These are phyloP conservation scores for Leucoma salicis DNA, from an alignment of 2,888 invertebrate species.

Conservation along the genomic window DNA sequence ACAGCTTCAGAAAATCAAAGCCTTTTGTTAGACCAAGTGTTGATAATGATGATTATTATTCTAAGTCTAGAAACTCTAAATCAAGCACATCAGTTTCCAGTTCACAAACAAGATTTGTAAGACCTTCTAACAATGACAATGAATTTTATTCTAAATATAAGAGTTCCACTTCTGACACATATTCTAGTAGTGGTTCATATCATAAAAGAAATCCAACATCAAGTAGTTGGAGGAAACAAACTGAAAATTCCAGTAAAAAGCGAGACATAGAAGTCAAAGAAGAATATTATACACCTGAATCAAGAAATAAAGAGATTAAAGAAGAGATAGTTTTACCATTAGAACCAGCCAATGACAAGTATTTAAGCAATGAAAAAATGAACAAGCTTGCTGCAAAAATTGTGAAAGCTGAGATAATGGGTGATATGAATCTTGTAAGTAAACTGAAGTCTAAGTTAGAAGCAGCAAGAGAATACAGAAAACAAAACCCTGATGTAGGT, in stretches of 20 bases:
- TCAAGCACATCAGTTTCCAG: background rate
- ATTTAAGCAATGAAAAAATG: conserved; percentile 90
- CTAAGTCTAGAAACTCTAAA: conserved; percentile 26
- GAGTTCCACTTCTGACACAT: background rate
- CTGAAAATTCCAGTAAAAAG: conserved; percentile 10
- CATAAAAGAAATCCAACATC: conserved; percentile 23
- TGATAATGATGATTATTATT: conserved; percentile 50
- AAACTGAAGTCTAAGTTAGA: conserved; percentile 90
- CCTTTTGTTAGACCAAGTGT: conserved; percentile 65
- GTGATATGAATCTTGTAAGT: conserved; percentile 85
- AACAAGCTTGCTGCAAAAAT: conserved; percentile 95
- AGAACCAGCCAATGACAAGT: conserved; percentile 34
- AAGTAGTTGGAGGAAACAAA: conserved; percentile 48
- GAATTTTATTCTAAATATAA: conserved; percentile 15
- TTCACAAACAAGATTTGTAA: conserved; percentile 7
- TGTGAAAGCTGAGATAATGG: conserved; percentile 96
- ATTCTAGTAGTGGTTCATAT: conserved; percentile 8
- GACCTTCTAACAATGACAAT: conserved; percentile 7
- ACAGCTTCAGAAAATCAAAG: conserved; percentile 58
- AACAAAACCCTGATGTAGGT: conserved; percentile 60
- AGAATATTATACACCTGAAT: conserved; percentile 4
- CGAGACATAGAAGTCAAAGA: conserved; percentile 5
- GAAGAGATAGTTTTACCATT: background rate
- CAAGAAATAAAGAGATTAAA: conserved; percentile 2
- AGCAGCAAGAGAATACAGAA: conserved; percentile 82